phyloP scores from a whole-genome alignment of 1,140 invertebrate genomes.

The Hylyphantes graminicola region DNA sequence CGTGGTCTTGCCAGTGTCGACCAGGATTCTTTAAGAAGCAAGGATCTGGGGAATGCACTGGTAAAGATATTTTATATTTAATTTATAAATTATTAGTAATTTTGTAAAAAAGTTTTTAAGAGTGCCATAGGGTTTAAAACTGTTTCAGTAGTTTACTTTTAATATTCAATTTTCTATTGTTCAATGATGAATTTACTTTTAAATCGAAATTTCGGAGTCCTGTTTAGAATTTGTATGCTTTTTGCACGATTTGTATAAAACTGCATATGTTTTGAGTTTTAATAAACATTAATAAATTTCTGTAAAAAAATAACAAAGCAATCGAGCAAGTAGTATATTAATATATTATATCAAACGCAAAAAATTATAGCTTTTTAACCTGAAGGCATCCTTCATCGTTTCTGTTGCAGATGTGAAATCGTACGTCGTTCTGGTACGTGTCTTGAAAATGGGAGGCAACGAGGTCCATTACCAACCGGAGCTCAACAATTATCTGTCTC shows the following conservation, averaged over 20 bases:
- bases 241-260: neutral
- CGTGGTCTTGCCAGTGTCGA: constrained; percentile 59
- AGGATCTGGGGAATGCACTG: constrained; percentile 85
- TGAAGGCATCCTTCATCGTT: neutral
- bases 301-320: too few relatives aligned
- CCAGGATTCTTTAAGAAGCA: constrained; percentile 78
- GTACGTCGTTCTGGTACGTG: constrained; percentile 78
- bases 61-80: constrained; percentile 72
- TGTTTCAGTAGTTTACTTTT: too few relatives aligned
- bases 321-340: too few relatives aligned
- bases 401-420: constrained; percentile 82
- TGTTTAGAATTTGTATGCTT: neutral
- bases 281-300: too few relatives aligned
- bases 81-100: neutral
- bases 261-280: too few relatives aligned
- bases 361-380: neutral
- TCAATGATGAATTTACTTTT: too few relatives aligned
- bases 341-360: too few relatives aligned
- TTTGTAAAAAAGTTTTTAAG: neutral
- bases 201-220: neutral
- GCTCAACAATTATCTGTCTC: constrained; percentile 63
- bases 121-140: neutral
- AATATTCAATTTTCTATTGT: too few relatives aligned
- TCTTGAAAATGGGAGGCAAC: constrained; percentile 76
- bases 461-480: constrained; percentile 71